Base-by-base conservation (phyloP, 2,888 invertebrate genomes). In the Melanargia galathea region DNA sequence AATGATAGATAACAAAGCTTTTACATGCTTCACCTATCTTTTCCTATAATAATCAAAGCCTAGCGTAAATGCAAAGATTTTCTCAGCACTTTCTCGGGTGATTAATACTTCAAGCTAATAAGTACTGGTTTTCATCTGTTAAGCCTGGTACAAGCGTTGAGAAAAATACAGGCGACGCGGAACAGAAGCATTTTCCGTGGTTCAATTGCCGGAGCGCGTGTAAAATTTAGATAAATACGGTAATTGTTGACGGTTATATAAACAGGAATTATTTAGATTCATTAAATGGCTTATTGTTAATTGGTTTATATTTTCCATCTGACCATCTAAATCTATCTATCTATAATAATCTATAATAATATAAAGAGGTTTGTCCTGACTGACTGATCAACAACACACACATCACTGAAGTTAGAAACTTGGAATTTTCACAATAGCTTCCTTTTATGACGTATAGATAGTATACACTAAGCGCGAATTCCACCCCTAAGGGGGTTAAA, bases 31-130 rank as follows among this genome's bases (percentile, higher is more conserved):
- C 16, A 22, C 16, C 20, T 57, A 56, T 33, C 33, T 16, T 46
- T 46, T 57, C 45, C 52, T 52, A 52, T 57, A 26, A 45, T 46
- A 20, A 26, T 26, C 5, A 26, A 26, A 35, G 51, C 43, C 6
- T 5, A 3, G 18, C n/a, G 6, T 46, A 38, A 35, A 33, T 7
- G 30, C 22, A 48, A 55, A 52, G 40, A 61, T 66, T 66, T 61
- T 66, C 60, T 38, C 63, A 66, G 30, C 45, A 49, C 60, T 66
- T 66, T 66, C 66, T 43, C 57, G 33, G 10, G 10, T 49, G 61
- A 61, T 63, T 61, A 49, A 54, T 57, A 46, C 51, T 55, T 45
- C 38, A 38, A 63, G 51, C 22, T 33, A 24, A 46, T 56, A 22
- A 55, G 20, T 49, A 62, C 16, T 45, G 38, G 24, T 16, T 63